Evolutionary conservation across 2,888 invertebrate genomes (phyloP).

Genomic region (Hoplodrina ambigua): DNA sequence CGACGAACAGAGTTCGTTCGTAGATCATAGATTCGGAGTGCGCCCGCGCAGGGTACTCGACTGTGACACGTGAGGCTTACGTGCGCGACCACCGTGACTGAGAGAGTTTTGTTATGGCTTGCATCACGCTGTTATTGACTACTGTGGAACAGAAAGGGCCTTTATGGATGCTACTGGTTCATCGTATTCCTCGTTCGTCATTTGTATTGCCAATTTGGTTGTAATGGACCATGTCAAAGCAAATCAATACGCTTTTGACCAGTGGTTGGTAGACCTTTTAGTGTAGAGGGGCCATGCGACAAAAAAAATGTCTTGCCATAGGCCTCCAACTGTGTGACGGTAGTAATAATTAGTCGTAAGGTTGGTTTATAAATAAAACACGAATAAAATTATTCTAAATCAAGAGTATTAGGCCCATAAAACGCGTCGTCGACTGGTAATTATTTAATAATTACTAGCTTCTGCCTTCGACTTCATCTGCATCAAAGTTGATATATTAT

Average conservation of each 20-base stretch:
- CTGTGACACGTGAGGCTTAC: constrained; percentile 77
- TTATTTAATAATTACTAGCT: too few species aligned
- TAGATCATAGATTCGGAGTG: constrained; percentile 57
- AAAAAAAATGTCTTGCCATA: too few species aligned
- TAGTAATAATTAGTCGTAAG: too few species aligned
- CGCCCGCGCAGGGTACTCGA: constrained; percentile 69
- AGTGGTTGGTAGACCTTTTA: too few species aligned
- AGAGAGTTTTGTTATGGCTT: constrained; percentile 76
- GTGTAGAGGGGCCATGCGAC: too few species aligned
- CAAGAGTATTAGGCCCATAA: too few species aligned
- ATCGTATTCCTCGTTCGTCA: constrained; percentile 21
- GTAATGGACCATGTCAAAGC: background rate
- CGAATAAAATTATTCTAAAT: too few species aligned
- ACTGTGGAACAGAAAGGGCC: constrained; percentile 63
- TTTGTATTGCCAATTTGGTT: constrained; percentile 5
- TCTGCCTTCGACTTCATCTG: too few species aligned
- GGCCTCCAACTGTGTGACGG: too few species aligned
- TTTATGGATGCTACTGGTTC: constrained; percentile 56
- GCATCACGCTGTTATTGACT: constrained; percentile 63
- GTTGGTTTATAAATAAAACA: too few species aligned
- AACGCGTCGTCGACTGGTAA: too few species aligned
- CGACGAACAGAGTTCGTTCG: constrained; percentile 31
- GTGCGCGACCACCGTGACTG: constrained; percentile 80
- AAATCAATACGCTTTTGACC: background rate
- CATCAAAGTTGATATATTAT: too few species aligned